Evolutionary conservation across 2,888 invertebrate species (phyloP), one percentile per base, ranked within the genome.

Genomic region (Oscheius sp.): DNA sequence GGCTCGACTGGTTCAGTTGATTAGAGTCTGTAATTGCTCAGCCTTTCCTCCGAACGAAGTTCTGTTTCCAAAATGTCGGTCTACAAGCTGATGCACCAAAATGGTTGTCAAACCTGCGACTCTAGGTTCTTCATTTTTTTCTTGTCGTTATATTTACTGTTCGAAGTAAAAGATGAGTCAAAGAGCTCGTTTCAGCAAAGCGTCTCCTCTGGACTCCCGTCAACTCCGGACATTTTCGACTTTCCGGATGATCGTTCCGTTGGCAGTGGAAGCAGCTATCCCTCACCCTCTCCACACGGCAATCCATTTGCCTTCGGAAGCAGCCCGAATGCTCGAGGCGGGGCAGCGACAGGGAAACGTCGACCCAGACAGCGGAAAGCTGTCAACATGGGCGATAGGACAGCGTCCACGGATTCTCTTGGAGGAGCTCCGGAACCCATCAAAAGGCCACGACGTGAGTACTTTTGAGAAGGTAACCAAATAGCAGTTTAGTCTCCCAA

Each of bases 151-250:
- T 5, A 42, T 7, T 42, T 42, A 3, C 42, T 5, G 42, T 42
- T 7, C 4, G 7, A 42, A 42, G 42, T 3, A 42, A 42, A 42
- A 42, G 7, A 29, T n/a, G 9, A 11, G 13, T 42, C 42, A 5
- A 5, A 42, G 42, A 53, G 3, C 29, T 7, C 2, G 13, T 37
- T 71, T 50, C 63, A 70, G 62, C 81, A 81, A 63, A 76, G 76
- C 32, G 76, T 81, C 47, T 66, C 75, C n/a, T 79, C 81, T 2
- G 76, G 76, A 4, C 78, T 74, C 4, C 73, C 77, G n/a, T 60
- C 76, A 10, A 58, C 73, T 1, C 68, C 60, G 57, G 77, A 77
- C 9, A 62, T 77, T n/a, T 78, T 74, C 63, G 81, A 81, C 32
- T 70, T 78, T 29, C 73, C 79, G 1, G 72, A 77, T 47, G 77